Percentiles rank a stretch among this genome's conserved stretches.
phyloP scores from a whole-genome alignment of 2,797 vertebrate genomes.

The Naso thynnoides region DNA sequence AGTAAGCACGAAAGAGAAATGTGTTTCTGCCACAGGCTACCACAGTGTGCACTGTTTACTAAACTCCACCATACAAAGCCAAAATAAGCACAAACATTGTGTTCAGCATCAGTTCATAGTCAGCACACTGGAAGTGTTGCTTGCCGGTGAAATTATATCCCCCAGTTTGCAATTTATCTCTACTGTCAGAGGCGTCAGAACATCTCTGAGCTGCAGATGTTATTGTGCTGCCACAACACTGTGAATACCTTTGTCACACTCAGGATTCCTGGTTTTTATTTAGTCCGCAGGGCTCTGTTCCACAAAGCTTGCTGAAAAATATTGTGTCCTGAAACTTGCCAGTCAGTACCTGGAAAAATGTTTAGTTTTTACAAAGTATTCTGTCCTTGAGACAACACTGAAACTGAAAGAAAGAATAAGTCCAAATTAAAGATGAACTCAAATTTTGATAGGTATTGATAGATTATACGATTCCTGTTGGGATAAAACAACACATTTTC shows the following conservation, averaged over 20 bases:
- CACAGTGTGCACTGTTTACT: not conserved
- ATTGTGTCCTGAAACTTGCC: not conserved
- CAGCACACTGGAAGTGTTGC: not conserved
- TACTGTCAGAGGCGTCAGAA: slow-evolving; percentile 9
- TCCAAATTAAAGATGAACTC: not conserved
- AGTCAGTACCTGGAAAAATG: not conserved
- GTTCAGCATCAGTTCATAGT: not conserved
- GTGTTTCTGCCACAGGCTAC: not conserved
- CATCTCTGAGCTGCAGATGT: slow-evolving; percentile 16
- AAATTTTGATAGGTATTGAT: not conserved
- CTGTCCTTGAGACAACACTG: not conserved
- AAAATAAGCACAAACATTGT: slow-evolving; percentile 5
- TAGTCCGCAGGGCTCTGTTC: slow-evolving; percentile 11
- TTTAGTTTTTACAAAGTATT: not conserved
- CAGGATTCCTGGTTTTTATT: slow-evolving; percentile 14
- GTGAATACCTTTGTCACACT: slow-evolving; percentile 11
- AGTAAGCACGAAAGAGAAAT: not conserved
- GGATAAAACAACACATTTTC: not conserved
- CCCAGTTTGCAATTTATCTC: slow-evolving; percentile 8
- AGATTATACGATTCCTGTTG: not conserved
- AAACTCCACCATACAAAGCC: not conserved
- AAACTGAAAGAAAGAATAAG: not conserved
- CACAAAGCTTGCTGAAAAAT: slow-evolving; percentile 7
- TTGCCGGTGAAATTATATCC: slow-evolving; percentile 5
- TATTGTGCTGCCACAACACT: slow-evolving; percentile 6